phyloP scores from a whole-genome alignment of 2,888 invertebrate genomes.

The Caenorhabditis sp. region DNA sequence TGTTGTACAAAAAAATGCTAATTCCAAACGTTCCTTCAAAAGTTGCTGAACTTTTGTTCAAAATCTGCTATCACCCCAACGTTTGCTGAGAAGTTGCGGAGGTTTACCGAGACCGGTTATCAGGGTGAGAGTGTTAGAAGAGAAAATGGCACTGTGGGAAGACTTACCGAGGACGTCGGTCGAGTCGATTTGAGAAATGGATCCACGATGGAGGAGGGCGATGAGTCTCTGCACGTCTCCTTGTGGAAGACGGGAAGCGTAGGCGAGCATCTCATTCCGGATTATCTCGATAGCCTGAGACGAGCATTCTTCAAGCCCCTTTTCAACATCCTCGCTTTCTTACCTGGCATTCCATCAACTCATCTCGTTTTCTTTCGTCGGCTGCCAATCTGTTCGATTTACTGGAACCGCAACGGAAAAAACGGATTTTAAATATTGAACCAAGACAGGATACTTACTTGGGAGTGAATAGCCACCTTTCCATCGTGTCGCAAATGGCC shows the following conservation, averaged over 20 bases:
- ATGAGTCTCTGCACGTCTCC: constrained; percentile 89
- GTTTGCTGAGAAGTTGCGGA: too few relatives aligned
- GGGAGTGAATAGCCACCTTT: constrained; percentile 92
- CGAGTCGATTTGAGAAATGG: constrained; percentile 82
- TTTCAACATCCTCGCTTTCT: too few relatives aligned
- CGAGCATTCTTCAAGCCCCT: too few relatives aligned
- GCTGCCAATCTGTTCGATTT: constrained; percentile 69
- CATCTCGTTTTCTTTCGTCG: constrained; percentile 77
- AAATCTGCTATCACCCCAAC: too few relatives aligned
- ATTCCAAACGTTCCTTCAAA: too few relatives aligned
- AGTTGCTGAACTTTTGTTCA: too few relatives aligned
- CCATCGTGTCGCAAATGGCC: constrained; percentile 88
- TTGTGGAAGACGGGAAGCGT: constrained; percentile 86
- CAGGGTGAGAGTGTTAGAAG: constrained; percentile 14
- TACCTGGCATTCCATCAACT: constrained; percentile 77
- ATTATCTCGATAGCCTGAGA: constrained; percentile 87
- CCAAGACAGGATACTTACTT: constrained; percentile 82
- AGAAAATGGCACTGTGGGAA: neutral
- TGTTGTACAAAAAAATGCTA: too few relatives aligned
- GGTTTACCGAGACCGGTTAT: too few relatives aligned
- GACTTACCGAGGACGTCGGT: constrained; percentile 75
- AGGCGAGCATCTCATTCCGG: constrained; percentile 86
- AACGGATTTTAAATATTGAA: neutral
- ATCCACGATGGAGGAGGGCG: constrained; percentile 88
- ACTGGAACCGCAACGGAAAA: constrained; percentile 57